Evolutionary conservation across 2,113 vertebrate species (phyloP).

Genomic region (Amphiprion percula): DNA sequence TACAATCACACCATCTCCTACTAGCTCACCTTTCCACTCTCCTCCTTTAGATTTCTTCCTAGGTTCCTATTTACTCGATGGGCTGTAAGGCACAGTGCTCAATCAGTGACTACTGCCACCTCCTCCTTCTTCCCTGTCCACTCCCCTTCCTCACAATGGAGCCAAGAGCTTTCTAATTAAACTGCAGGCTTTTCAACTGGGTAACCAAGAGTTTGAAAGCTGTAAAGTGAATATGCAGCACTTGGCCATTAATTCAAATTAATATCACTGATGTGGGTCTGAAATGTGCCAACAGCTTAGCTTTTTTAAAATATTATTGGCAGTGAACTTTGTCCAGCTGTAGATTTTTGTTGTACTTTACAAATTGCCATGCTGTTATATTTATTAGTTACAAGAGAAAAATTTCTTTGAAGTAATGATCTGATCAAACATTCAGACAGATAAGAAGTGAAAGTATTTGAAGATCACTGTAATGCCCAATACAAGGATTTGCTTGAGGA

Average conservation of each 20-base stretch:
- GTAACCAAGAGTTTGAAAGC: slow-evolving; percentile 62
- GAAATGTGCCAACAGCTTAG: slow-evolving; percentile 33
- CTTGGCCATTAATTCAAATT: slow-evolving; percentile 59
- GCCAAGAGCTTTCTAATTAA: slow-evolving; percentile 70
- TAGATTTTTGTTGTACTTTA: slow-evolving; percentile 45
- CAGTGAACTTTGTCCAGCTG: slow-evolving; percentile 41
- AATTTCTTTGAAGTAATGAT: slow-evolving; percentile 49
- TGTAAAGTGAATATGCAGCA: slow-evolving; percentile 53
- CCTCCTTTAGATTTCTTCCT: slow-evolving; percentile 48
- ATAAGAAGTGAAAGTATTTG: slow-evolving; percentile 38
- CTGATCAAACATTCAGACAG: slow-evolving; percentile 35
- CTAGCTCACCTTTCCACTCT: slow-evolving; percentile 36
- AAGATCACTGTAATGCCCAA: slow-evolving; percentile 9
- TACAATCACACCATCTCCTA: slow-evolving; percentile 17
- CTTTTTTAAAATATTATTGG: slow-evolving; percentile 33
- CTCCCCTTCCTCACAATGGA: slow-evolving; percentile 36
- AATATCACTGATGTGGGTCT: slow-evolving; percentile 50
- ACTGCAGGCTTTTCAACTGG: slow-evolving; percentile 61
- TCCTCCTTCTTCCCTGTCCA: slow-evolving; percentile 22
- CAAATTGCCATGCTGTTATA: slow-evolving; percentile 56
- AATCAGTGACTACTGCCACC: slow-evolving; percentile 57
- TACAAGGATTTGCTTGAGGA: not conserved
- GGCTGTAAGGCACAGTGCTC: slow-evolving; percentile 66
- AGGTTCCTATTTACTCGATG: slow-evolving; percentile 54
- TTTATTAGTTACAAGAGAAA: slow-evolving; percentile 55